Conservation (phyloP, 1,140 invertebrate species). For the Hyles euphorbiae region DNA sequence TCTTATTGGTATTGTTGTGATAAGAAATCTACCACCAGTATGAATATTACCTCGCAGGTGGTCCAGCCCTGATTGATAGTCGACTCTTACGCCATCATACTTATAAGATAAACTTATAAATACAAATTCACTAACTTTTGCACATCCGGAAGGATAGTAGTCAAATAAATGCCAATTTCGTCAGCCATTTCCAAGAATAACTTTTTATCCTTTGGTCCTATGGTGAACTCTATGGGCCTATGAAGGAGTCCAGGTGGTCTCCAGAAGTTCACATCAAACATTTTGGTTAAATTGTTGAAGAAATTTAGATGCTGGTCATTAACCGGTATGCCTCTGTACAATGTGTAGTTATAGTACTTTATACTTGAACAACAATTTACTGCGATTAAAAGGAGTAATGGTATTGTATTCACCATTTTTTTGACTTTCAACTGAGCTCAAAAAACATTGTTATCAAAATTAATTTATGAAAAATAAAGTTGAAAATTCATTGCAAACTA, state of each 20-base stretch:
- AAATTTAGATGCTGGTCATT: slow-evolving; percentile 36
- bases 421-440: neutral
- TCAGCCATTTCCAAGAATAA: slow-evolving; percentile 29
- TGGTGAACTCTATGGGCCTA: slow-evolving; percentile 41
- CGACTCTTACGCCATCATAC: too few species aligned
- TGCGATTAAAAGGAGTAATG: slow-evolving; percentile 3
- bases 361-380: slow-evolving; percentile 20
- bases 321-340: slow-evolving; percentile 43
- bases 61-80: too few species aligned
- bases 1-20: too few species aligned
- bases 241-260: slow-evolving; percentile 31
- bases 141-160: slow-evolving; percentile 42
- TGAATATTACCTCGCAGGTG: too few species aligned
- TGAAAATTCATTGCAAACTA: too few species aligned
- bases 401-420: neutral
- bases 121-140: slow-evolving; percentile 29
- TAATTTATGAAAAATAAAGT: too few species aligned
- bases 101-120: too few species aligned
- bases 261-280: slow-evolving; percentile 46
- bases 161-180: slow-evolving; percentile 31
- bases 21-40: too few species aligned
- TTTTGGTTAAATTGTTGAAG: slow-evolving; percentile 35
- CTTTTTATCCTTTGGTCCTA: slow-evolving; percentile 33
- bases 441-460: too few species aligned
- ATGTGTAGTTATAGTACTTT: slow-evolving; percentile 45